These are phyloP conservation scores for Drosophila testacea DNA, from an alignment of 2,888 invertebrate genomes.

Conservation along the genomic window DNA sequence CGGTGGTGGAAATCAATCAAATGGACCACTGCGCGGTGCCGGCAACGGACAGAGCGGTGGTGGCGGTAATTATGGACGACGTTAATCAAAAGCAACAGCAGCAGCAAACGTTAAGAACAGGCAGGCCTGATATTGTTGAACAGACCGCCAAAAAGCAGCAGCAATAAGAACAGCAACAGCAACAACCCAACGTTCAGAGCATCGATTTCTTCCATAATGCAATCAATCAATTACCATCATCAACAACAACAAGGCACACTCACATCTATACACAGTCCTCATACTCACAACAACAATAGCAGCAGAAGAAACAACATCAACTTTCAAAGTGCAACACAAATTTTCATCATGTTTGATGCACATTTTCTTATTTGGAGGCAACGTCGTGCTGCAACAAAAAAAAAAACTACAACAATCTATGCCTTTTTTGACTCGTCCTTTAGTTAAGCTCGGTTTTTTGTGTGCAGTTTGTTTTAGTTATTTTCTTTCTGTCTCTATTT, in stretches of 20 bases:
- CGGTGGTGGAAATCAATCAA: conserved; percentile 71
- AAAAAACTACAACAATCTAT: conserved; percentile 9
- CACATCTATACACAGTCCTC: conserved; percentile 17
- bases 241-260: conserved; percentile 17
- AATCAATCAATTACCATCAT: conserved; percentile 65
- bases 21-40: conserved; percentile 83
- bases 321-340: not conserved
- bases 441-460: conserved; percentile 37
- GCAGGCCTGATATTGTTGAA: conserved; percentile 40
- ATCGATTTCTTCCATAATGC: conserved; percentile 75
- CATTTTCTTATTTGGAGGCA: conserved; percentile 31
- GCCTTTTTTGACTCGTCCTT: conserved; percentile 32
- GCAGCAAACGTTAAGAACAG: conserved; percentile 59
- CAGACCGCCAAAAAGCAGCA: conserved; percentile 22
- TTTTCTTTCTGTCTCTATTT: conserved; percentile 21
- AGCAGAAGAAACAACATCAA: conserved; percentile 16
- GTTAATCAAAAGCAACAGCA: conserved; percentile 67
- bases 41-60: conserved; percentile 80
- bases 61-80: conserved; percentile 82
- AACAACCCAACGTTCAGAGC: conserved; percentile 72
- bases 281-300: conserved; percentile 14
- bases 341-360: conserved; percentile 30
- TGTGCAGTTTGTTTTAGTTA: conserved; percentile 43
- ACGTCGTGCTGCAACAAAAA: conserved; percentile 34
- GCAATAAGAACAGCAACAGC: conserved; percentile 37